Evolutionary conservation across 2,113 vertebrate genomes (phyloP).

Genomic region (Scomber japonicus): DNA sequence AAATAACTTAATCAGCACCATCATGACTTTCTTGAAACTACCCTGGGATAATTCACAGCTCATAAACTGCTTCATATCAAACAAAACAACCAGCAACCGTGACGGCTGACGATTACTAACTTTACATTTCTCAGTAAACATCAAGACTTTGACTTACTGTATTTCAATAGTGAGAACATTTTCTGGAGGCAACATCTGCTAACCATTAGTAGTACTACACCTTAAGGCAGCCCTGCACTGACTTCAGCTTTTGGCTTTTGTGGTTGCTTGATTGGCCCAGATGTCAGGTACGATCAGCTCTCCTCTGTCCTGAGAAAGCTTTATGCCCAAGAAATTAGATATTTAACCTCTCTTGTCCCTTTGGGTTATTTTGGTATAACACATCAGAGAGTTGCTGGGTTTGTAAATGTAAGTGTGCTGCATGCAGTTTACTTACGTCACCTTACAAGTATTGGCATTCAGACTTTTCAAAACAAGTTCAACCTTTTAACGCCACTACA

Average conservation of each 20-base stretch:
- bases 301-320: background rate
- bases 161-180: constrained; percentile 1
- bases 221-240: constrained; percentile 34
- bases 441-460: background rate
- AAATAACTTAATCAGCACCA: constrained; percentile 8
- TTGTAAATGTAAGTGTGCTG: background rate
- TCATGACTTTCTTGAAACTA: background rate
- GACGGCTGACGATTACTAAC: background rate
- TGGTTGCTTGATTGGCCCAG: constrained; percentile 38
- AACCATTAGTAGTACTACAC: constrained; percentile 52
- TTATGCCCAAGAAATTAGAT: background rate
- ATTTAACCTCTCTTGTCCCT: constrained; percentile 15
- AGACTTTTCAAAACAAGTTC: constrained; percentile 17
- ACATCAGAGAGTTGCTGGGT: background rate
- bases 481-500: background rate
- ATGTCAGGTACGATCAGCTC: constrained; percentile 55
- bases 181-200: constrained; percentile 52
- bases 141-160: background rate
- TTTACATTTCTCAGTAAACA: constrained; percentile 17
- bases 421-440: constrained; percentile 13
- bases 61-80: background rate
- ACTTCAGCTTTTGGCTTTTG: constrained; percentile 19
- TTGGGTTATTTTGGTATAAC: constrained; percentile 7
- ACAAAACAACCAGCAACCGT: background rate
- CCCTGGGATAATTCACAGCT: background rate